Evolutionary conservation across 2,113 vertebrate species (phyloP), one percentile per base, ranked within the genome.

Genomic region (Syngnathoides biaculeatus): DNA sequence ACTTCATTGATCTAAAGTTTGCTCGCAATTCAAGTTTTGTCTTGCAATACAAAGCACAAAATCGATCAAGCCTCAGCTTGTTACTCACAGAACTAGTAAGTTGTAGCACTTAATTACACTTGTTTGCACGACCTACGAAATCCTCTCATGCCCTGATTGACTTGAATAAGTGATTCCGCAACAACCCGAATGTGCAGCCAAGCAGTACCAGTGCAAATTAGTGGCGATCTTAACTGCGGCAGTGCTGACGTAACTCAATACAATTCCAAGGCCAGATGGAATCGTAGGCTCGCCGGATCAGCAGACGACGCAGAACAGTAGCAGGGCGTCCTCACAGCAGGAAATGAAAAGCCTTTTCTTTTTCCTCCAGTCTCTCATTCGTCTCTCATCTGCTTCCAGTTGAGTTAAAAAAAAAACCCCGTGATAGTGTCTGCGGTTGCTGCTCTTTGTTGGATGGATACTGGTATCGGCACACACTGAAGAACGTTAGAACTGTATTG

Each of bases 261-360:
- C 79, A 52, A 55, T 75, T 68, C 75, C 67, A 27, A 68, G 79
- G 77, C 77, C 65, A 65, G 76, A 55, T 75, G 67, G 87, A 89
- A 89, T 91, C 87, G 89, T 81, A 90, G 90, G 14, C 80, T 80
- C 79, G 26, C 78, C 5, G 65, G 69, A 74, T 88, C 89, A 89
- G 85, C 86, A 85, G 79, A 59, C 84, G 80, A 84, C 75, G 71
- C 38, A 61, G 69, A 81, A 77, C 80, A 78, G 79, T 56, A 79
- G 79, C 84, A 79, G 79, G 87, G 78, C 81, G 79, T 86, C 74
- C 83, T 90, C 84, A 62, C 52, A 73, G 27, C 79, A 90, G 88
- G 87, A 92, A 92, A 92, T 92, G 86, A 92, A 90, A 92, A 91
- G 91, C 90, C 79, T 79, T 79, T 50, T 74, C 83, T 69, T 80